These are phyloP conservation scores for Fulica atra DNA, from an alignment of 2,113 vertebrate species.

Conservation along the genomic window DNA sequence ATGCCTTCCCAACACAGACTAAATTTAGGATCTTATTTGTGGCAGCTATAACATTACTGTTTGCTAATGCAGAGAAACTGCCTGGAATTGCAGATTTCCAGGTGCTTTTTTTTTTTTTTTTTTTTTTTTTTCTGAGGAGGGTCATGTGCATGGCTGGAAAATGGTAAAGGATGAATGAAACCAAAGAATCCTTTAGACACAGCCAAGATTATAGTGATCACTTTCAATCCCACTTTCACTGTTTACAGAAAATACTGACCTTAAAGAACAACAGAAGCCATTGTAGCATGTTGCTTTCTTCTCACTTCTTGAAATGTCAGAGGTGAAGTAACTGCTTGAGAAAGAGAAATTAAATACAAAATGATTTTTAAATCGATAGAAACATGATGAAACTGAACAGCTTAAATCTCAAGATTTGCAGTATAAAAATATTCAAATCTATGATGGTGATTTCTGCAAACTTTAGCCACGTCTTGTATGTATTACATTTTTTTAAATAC, in stretches of 20 bases:
- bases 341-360: background rate
- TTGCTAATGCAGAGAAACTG: background rate
- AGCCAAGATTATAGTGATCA: background rate
- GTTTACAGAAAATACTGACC: background rate
- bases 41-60: background rate
- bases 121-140: no score
- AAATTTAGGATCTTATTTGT: background rate
- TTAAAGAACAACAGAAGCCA: background rate
- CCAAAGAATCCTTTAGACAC: background rate
- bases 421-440: background rate
- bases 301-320: background rate
- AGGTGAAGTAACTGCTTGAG: background rate
- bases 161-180: background rate
- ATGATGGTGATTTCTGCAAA: background rate
- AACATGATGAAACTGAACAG: background rate
- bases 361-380: background rate
- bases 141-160: background rate
- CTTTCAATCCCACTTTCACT: background rate
- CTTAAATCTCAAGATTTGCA: background rate
- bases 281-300: background rate
- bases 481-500: background rate
- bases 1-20: background rate
- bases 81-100: background rate
- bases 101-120: background rate
- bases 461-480: accelerated